Evolutionary conservation across 1,140 invertebrate genomes (phyloP), one percentile per base, ranked within the genome.

Genomic region (Pachyrhynchus sulphureomaculatus): DNA sequence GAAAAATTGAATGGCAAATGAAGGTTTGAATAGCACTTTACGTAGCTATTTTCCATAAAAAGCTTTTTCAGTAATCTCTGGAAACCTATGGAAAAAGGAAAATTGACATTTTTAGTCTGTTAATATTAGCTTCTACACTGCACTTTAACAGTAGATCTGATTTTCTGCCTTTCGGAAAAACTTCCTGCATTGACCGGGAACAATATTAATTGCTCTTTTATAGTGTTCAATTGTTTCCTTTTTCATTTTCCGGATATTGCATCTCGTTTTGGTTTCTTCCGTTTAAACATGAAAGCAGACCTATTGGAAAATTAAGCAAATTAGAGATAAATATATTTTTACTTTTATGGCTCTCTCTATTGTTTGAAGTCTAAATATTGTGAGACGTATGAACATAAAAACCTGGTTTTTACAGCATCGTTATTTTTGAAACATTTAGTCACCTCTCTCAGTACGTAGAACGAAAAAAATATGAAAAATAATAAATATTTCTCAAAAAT

Each of bases 81-180:
- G 8, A 44, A 44, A 44, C 6, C 13, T 6, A 23, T 20, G 5
- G 20, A 44, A 44, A 52, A 36, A 52, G 15, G 21, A 55, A 53
- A 17, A 55, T 33, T 47, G 54, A 57, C 26, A 34, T 45, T 36
- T 39, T 57, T 29, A 57, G 47, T 41, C 54, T 48, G 15, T n/a
- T 47, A 48, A 48, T 57, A 57, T 47, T 57, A 57, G 21, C 41
- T 57, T 18, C 21, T 26, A 33, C 20, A 44, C 24, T 21, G 24
- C 49, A 18, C 24, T 36, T 20, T 17, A 53, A 53, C 20, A 26
- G n/a, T 12, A 29, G n/a, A 49, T 15, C 32, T 49, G 42, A 33
- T 53, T 53, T 33, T 33, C 32, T 13, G 1, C 13, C 32, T 12
- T 18, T 53, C 37, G 13, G 49, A 53, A 53, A 36, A 53, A 36